Base-by-base conservation (phyloP, 1,140 invertebrate genomes). In the Papilio aristodemus region DNA sequence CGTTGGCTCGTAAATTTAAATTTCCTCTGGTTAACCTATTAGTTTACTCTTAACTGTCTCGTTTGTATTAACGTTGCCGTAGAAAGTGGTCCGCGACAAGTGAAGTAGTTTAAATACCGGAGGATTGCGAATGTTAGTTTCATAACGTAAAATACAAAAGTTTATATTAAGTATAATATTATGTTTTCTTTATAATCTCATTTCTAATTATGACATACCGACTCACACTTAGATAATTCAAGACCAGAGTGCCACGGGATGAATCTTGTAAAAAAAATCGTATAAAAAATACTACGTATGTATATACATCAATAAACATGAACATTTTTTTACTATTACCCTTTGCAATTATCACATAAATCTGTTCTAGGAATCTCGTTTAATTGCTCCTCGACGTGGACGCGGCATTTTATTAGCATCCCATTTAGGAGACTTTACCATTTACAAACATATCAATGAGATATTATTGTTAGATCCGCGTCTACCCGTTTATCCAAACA, bases 401-500 rank as follows among this genome's bases (percentile, higher is more conserved):
- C 50, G 39, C 41, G 39, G 62, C 22, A 66, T 66, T 59, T 38
- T 66, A 77, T 77, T 77, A 75, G 25, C 72, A 72, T 77, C 69
- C 71, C 13, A 72, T 43, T 73, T 73, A 73, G 73, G 77, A 71
- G 54, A 36, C 37, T 36, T 36, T 71, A 71, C 67, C 68, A 72
- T 50, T 22, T 72, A 72, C 27, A 60, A 66, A 50, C 43, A 66
- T 64, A 71, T 62, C 71, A 54, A 73, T 72, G 71, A 68, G 70
- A 74, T 70, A 69, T 73, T 64, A 60, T 72, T 68, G 68, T 70
- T 71, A 11, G 17, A 60, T 19, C 22, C 46, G 6, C 64, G 43
- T 72, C 72, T 76, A 74, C 70, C 73, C 75, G 75, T 71, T 68
- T 79, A 69, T 66, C 75, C 75, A 71, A 79, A 75, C 68, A 64